These are phyloP conservation scores for Myopa testacea DNA, from an alignment of 2,888 invertebrate species.

Conservation along the genomic window DNA sequence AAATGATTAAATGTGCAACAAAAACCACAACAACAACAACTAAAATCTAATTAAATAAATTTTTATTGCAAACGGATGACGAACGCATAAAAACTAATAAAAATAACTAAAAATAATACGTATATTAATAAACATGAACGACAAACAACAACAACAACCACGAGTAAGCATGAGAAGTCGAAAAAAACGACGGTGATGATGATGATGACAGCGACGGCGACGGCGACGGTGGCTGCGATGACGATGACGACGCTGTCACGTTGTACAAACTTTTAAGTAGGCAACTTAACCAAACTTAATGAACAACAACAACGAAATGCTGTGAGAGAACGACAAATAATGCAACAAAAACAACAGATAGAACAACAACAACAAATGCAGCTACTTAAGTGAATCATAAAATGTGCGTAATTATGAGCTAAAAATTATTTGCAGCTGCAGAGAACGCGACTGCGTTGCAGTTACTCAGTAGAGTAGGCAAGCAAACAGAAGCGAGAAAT, in stretches of 20 bases:
- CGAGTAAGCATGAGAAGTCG: not conserved
- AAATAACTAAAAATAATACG: conserved; percentile 14
- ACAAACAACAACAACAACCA: not conserved
- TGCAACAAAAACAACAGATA: not conserved
- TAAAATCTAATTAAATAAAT: conserved; percentile 42
- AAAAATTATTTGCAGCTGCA: conserved; percentile 46
- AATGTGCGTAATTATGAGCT: conserved; percentile 57
- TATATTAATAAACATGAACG: not conserved
- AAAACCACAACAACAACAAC: conserved; percentile 14
- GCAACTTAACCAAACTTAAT: conserved; percentile 26
- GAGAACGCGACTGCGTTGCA: conserved; percentile 32
- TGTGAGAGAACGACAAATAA: not conserved
- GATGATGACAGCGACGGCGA: not conserved
- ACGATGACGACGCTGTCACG: conserved; percentile 16
- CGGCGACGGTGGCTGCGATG: not conserved
- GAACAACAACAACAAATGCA: conserved; percentile 15
- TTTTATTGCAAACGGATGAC: conserved; percentile 63
- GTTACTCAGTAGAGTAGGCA: not conserved
- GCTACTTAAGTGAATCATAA: conserved; percentile 43
- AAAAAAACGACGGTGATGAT: not conserved
- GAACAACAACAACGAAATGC: not conserved
- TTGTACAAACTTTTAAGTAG: conserved; percentile 27
- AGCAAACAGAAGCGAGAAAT: not conserved
- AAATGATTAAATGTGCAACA: not conserved
- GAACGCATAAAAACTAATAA: conserved; percentile 39